These are phyloP conservation scores for Argyrosomus japonicus DNA, from an alignment of 2,113 vertebrate species.

Conservation along the genomic window DNA sequence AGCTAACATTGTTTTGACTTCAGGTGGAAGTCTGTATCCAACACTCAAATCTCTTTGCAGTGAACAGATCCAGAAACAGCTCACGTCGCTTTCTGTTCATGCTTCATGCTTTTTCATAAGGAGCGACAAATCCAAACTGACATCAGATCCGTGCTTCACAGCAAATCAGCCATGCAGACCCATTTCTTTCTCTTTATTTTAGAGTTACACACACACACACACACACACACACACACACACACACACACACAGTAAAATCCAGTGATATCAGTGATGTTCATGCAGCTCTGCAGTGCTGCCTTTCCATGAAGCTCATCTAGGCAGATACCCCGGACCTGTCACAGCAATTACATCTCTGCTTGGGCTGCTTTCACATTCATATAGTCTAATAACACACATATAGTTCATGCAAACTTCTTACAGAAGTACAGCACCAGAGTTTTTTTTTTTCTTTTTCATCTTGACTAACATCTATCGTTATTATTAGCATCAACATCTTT, in stretches of 20 bases:
- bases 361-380: neutral
- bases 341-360: conserved; percentile 43
- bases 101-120: neutral
- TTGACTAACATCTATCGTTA: neutral
- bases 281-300: conserved; percentile 43
- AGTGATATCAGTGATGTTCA: neutral
- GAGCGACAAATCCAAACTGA: conserved; percentile 36
- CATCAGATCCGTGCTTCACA: conserved; percentile 27
- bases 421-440: neutral
- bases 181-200: conserved; percentile 35
- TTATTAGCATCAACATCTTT: neutral
- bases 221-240: neutral
- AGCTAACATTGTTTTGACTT: conserved; percentile 40
- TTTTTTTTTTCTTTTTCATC: neutral
- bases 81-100: neutral
- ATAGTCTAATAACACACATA: neutral
- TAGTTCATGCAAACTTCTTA: neutral
- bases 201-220: neutral
- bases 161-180: conserved; percentile 31
- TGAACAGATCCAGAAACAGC: conserved; percentile 1
- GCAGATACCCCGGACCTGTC: conserved; percentile 56
- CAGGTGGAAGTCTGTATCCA: conserved; percentile 38
- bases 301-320: conserved; percentile 29
- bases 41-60: neutral
- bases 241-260: neutral